A percentile compares a stretch with the other conserved stretches of the same genome.
Evolutionary conservation across 2,797 vertebrate species (phyloP).

Genomic region (Peromyscus eremicus): DNA sequence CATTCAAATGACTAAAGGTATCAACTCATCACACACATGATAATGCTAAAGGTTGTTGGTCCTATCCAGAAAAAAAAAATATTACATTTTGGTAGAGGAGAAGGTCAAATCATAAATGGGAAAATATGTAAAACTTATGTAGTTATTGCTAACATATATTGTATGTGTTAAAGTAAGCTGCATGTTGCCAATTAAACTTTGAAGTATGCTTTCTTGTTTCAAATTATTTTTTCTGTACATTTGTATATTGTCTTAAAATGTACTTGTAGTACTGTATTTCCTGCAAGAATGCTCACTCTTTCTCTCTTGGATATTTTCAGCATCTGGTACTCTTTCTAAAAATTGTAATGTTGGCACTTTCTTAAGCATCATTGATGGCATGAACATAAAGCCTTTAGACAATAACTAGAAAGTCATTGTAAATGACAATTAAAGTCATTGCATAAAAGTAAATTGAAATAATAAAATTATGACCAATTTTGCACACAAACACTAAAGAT

Average conservation of each 20-base stretch:
- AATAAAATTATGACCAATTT: slow-evolving; percentile 13
- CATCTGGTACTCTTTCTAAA: background rate
- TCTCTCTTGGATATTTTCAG: background rate
- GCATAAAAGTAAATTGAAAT: background rate
- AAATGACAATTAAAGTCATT: background rate
- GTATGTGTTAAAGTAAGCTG: background rate
- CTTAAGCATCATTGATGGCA: background rate
- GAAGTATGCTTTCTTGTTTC: background rate
- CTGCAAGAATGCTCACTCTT: slow-evolving; percentile 19
- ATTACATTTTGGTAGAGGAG: background rate
- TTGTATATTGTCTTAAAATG: slow-evolving; percentile 30
- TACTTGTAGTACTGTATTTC: slow-evolving; percentile 25
- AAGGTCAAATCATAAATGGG: background rate
- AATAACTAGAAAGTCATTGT: slow-evolving; percentile 17
- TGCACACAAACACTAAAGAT: background rate
- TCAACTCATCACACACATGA: background rate
- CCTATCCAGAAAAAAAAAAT: background rate
- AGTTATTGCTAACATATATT: background rate
- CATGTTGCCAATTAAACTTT: background rate
- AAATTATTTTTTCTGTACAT: background rate
- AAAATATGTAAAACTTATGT: background rate
- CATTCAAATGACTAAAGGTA: background rate
- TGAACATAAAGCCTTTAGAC: slow-evolving; percentile 13
- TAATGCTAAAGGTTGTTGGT: background rate
- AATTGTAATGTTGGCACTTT: slow-evolving; percentile 9